These are phyloP conservation scores for Corythoichthys intestinalis DNA, from an alignment of 2,113 vertebrate species.

Conservation along the genomic window DNA sequence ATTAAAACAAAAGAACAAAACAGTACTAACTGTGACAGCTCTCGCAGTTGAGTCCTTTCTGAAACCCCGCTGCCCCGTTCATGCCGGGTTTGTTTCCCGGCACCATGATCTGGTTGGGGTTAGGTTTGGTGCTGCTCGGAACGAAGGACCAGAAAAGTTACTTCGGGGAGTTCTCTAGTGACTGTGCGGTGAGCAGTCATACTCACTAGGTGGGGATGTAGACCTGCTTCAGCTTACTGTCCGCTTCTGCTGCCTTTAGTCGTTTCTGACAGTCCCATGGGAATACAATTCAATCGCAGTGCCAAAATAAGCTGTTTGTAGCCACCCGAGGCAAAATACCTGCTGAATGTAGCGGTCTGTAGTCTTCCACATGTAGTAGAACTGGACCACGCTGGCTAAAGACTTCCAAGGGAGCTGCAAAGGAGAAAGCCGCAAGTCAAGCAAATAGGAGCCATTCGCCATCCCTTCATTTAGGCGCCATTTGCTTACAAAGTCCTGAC, in stretches of 20 bases:
- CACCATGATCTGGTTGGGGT: constrained; percentile 91
- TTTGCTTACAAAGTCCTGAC: constrained; percentile 87
- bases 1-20: too few species aligned
- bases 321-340: constrained; percentile 52
- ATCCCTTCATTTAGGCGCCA: too few species aligned
- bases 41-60: constrained; percentile 90
- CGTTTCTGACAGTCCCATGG: constrained; percentile 73
- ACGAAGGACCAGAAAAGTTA: neutral
- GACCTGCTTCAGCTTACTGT: constrained; percentile 92
- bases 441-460: too few species aligned
- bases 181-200: neutral
- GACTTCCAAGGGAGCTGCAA: constrained; percentile 90
- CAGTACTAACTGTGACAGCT: constrained; percentile 88
- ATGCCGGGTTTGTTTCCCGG: constrained; percentile 86
- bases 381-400: constrained; percentile 90
- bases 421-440: neutral
- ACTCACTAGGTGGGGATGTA: constrained; percentile 96
- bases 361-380: constrained; percentile 98
- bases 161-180: neutral
- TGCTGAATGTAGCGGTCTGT: constrained; percentile 94
- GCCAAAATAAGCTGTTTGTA: neutral
- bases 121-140: constrained; percentile 83
- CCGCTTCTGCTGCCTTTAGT: constrained; percentile 89
- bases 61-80: constrained; percentile 85
- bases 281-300: too few species aligned